phyloP scores from a whole-genome alignment of 2,797 vertebrate species.

The Etheostoma nigrum region DNA sequence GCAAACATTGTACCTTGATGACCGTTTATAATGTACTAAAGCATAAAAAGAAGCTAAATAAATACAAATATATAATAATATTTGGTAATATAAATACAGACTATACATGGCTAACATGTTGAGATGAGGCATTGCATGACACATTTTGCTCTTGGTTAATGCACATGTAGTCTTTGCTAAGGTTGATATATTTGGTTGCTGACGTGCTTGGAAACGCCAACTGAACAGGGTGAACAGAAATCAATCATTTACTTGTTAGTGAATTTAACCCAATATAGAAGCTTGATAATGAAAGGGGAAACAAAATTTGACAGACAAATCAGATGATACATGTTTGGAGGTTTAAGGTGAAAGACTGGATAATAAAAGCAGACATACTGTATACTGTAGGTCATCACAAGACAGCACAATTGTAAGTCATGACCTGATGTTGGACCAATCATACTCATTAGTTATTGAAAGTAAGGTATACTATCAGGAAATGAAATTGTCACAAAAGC shows the following conservation, averaged over 20 bases:
- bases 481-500: constrained; percentile 15
- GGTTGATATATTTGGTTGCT: neutral
- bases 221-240: neutral
- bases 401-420: constrained; percentile 12
- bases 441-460: constrained; percentile 23
- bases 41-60: neutral
- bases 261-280: neutral
- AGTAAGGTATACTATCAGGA: constrained; percentile 14
- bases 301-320: neutral
- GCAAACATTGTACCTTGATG: neutral
- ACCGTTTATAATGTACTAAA: neutral
- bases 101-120: neutral
- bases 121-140: neutral
- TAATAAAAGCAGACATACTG: neutral
- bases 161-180: neutral
- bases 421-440: constrained; percentile 10
- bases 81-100: neutral
- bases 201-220: neutral
- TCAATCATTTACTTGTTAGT: neutral
- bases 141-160: neutral
- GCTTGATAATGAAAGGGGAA: neutral
- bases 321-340: neutral
- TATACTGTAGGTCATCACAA: neutral
- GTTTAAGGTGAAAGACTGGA: neutral
- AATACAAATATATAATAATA: too few relatives aligned